Base-by-base conservation (phyloP, 2,113 vertebrate genomes). In the Mesoclemmys tuberculata region DNA sequence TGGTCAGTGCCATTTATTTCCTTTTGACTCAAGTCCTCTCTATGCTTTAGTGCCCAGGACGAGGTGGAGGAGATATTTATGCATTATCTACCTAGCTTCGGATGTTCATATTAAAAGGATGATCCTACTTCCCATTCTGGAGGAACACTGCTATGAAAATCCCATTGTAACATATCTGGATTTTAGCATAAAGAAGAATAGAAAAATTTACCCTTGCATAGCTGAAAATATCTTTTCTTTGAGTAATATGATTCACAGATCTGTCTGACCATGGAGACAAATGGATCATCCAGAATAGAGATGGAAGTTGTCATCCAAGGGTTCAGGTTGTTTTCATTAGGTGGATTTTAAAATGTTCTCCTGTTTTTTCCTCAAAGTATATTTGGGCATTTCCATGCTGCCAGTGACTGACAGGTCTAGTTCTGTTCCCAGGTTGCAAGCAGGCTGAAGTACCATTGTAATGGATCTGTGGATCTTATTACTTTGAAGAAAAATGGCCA, bases 381-480 rank as follows among this genome's bases (percentile, higher is more conserved):
- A 93, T 93, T 56, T 64, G 82, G 35, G 10, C 64, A 9, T 0
- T 95, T 90, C 16, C 27, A 29, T 80, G 6, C 55, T 94, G 54
- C 27, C 19, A 64, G 5, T 78, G 54, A 84, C 84, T 31, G 75
- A 8, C 56, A 88, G 19, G 44, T 95, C 10, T 75, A 79, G 24
- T 89, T 92, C 35, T 87, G 48, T 44, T 49, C 88, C 6, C 22
- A 84, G 0, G 6, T 81, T 83, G 10, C 0, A 52, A 26, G 29
- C 6, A 31, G 29, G 58, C 81, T 26, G 77, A 44, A 71, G 3
- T 68, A 81, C 22, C n/a, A 18, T 61, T 0, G 0, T 61, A 48
- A 56, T 44, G 87, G 11, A 41, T 92, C 44, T 82, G 12, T 82
- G 12, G 12, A 92, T 55, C 22, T 13, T 29, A 84, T 31, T 80